Evolutionary conservation across 2,888 invertebrate species (phyloP).

Genomic region (Lomographa bimaculata): DNA sequence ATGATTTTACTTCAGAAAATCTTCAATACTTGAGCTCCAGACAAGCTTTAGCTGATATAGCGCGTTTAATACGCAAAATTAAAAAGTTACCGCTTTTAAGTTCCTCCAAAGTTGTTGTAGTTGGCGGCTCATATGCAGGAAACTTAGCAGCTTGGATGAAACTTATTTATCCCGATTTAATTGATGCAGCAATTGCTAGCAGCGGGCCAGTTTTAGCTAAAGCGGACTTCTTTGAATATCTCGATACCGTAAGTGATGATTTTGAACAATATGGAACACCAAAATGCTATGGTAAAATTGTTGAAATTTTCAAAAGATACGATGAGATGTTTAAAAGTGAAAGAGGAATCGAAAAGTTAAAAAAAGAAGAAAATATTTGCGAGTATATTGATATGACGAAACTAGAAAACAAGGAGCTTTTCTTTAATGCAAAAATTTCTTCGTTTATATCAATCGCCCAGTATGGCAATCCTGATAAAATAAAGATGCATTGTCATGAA

Average conservation of each 20-base stretch:
- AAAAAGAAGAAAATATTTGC: slow-evolving; percentile 64
- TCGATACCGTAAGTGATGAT: slow-evolving; percentile 64
- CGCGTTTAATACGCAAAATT: slow-evolving; percentile 48
- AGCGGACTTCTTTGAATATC: slow-evolving; percentile 66
- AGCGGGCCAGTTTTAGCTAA: slow-evolving; percentile 72
- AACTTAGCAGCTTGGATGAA: slow-evolving; percentile 74
- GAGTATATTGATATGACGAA: slow-evolving; percentile 53
- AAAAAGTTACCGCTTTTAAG: slow-evolving; percentile 46
- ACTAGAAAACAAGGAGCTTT: slow-evolving; percentile 59
- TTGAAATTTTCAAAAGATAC: slow-evolving; percentile 51
- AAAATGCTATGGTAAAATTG: slow-evolving; percentile 53
- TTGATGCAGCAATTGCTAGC: slow-evolving; percentile 68
- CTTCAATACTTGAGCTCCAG: slow-evolving; percentile 60
- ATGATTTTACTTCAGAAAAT: slow-evolving; percentile 48
- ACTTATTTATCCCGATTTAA: slow-evolving; percentile 60
- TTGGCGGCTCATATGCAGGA: slow-evolving; percentile 72
- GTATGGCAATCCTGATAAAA: slow-evolving; percentile 51
- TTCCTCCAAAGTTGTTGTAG: slow-evolving; percentile 62
- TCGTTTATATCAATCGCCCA: slow-evolving; percentile 58
- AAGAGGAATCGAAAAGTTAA: slow-evolving; percentile 54
- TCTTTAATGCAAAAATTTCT: slow-evolving; percentile 53
- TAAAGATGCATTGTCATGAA: slow-evolving; percentile 52
- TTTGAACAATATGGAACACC: slow-evolving; percentile 59
- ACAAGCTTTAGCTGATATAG: slow-evolving; percentile 68
- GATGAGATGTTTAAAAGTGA: slow-evolving; percentile 50